Evolutionary conservation across 2,888 invertebrate genomes (phyloP).

Genomic region (Aporophyla lueneburgensis): DNA sequence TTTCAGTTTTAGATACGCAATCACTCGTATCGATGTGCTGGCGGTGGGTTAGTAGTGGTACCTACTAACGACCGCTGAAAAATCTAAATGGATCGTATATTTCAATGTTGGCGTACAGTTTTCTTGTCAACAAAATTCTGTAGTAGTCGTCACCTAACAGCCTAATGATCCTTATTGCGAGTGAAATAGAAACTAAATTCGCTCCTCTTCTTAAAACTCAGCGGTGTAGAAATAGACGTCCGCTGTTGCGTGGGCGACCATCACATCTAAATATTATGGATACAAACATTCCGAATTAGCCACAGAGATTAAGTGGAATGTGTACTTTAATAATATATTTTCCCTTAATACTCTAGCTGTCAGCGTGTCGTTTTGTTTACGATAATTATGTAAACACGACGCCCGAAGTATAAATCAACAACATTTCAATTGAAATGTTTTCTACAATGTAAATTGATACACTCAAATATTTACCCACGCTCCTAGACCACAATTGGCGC

Average conservation of each 20-base stretch:
- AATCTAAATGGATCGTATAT: constrained; percentile 69
- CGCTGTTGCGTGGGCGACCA: constrained; percentile 81
- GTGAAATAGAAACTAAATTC: constrained; percentile 64
- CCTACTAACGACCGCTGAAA: constrained; percentile 65
- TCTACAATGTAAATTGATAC: constrained; percentile 68
- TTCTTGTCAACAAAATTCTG: constrained; percentile 66
- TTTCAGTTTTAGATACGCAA: constrained; percentile 59
- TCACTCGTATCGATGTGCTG: constrained; percentile 52
- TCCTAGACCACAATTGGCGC: constrained; percentile 67
- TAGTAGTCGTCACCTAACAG: constrained; percentile 33
- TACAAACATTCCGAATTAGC: constrained; percentile 81
- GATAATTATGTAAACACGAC: constrained; percentile 64
- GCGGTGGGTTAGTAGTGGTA: constrained; percentile 7
- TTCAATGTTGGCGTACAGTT: constrained; percentile 63
- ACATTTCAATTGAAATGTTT: constrained; percentile 67
- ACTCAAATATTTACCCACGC: constrained; percentile 73
- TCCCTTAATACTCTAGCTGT: constrained; percentile 61
- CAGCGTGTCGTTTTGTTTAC: constrained; percentile 62
- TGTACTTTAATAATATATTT: constrained; percentile 64
- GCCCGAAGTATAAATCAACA: constrained; percentile 62
- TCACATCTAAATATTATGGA: constrained; percentile 83
- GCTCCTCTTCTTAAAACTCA: constrained; percentile 56
- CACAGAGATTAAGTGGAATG: constrained; percentile 66
- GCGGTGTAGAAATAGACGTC: constrained; percentile 78
- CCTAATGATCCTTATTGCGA: constrained; percentile 51